Conservation (phyloP, 30 jellyfish, hydroid and myxozoan genomes). For the Nemopilema nomurai region DNA sequence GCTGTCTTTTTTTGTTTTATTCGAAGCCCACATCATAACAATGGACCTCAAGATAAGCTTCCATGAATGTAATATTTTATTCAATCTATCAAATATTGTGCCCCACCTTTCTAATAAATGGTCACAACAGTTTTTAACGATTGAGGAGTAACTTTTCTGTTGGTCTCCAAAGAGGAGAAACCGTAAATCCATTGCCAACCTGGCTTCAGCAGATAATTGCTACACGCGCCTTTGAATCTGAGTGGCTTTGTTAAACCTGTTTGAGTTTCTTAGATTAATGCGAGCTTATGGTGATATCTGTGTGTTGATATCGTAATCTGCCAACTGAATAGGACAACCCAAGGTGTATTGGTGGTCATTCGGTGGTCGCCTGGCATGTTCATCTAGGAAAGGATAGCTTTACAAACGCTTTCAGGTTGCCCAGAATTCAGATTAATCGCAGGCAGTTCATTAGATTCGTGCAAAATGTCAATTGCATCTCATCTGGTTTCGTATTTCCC, state of each 20-base stretch:
- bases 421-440: neutral
- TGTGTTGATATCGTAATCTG: neutral
- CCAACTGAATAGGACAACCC: neutral
- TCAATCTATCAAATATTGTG: too few species aligned
- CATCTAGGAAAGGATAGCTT: neutral
- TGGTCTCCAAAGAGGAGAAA: too few species aligned
- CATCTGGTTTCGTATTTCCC: too few species aligned
- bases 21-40: too few species aligned
- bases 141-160: too few species aligned
- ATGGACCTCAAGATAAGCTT: too few species aligned
- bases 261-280: neutral
- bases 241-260: neutral
- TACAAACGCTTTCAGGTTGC: neutral
- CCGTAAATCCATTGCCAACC: too few species aligned
- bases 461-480: too few species aligned
- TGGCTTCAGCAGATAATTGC: neutral
- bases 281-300: neutral
- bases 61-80: too few species aligned
- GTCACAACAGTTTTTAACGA: too few species aligned
- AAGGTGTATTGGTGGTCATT: neutral
- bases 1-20: too few species aligned
- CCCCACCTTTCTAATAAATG: too few species aligned
- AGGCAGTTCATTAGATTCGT: neutral
- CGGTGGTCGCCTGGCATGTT: neutral
- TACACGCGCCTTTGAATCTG: neutral